Base-by-base conservation (phyloP, 2,113 vertebrate species). In the Ammodramus savannarum region DNA sequence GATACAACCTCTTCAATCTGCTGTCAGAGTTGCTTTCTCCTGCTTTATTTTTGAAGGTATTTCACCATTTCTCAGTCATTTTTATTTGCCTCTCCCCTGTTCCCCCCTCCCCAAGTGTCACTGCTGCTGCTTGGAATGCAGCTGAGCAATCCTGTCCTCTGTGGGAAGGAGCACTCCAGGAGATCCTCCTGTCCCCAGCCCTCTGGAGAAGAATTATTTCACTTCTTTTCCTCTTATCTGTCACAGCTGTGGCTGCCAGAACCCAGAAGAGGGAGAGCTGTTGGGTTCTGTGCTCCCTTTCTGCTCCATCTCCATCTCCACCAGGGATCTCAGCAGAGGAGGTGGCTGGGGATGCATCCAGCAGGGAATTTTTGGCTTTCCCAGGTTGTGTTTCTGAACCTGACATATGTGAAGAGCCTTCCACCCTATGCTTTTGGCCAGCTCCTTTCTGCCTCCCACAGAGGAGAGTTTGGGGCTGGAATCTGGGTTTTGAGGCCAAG, bases 31-130 rank as follows among this genome's bases (percentile, higher is more conserved):
- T 3, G 9, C 23, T 44, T 63, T 10, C 11, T 61, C 34, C 7
- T 67, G 41, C 26, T 80, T 66, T 25, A 20, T 34, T 82, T 74
- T 57, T 39, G 15, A 63, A 49, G 13, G 18, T 26, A 13, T 69
- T 82, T 78, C 10, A 13, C 20, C 3, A 2, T 21, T 49, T 65
- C 9, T 43, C 10, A 26, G 0, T 34, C 0, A 0, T 7, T 77
- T 74, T 63, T 25, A 6, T 67, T 68, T 80, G 13, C 15, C 8
- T 55, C 29, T 65, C 6, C 38, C 16, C 16, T n/a, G 8, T 48
- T 48, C 10, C 29, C 11, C n/a, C 17, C 21, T 3, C 13, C 11
- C 27, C 31, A 43, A 31, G 25, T 14, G 34, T 49, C 38, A 7
- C 7, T 2, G 32, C 23, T 73, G 54, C 66, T 49, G 26, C 18